Conservation (phyloP, 2,113 vertebrate genomes). For the Pelodiscus sinensis region DNA sequence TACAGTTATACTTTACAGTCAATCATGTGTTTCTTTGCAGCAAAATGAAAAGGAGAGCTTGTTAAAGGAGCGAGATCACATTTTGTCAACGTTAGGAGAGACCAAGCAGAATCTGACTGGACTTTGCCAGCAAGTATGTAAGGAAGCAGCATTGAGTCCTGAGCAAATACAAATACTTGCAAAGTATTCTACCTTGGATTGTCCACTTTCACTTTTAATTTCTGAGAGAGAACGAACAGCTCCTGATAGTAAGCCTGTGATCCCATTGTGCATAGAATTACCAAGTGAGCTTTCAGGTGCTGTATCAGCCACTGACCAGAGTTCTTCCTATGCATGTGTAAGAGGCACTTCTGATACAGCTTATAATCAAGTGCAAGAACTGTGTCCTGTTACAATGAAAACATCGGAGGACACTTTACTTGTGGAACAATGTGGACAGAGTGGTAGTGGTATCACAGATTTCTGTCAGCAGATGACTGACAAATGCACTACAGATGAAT, state of each 20-base stretch:
- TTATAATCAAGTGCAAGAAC: neutral
- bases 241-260: slow-evolving; percentile 45
- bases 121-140: slow-evolving; percentile 88
- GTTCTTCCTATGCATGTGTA: slow-evolving; percentile 23
- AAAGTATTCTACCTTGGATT: slow-evolving; percentile 86
- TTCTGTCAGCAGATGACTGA: slow-evolving; percentile 84
- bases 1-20: neutral
- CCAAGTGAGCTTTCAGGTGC: slow-evolving; percentile 66
- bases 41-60: slow-evolving; percentile 90
- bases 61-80: slow-evolving; percentile 87
- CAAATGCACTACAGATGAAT: slow-evolving; percentile 84
- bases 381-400: neutral
- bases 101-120: slow-evolving; percentile 89
- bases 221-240: slow-evolving; percentile 74
- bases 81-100: slow-evolving; percentile 88
- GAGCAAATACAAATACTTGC: slow-evolving; percentile 90
- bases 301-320: slow-evolving; percentile 49
- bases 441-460: slow-evolving; percentile 76
- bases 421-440: slow-evolving; percentile 60
- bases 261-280: slow-evolving; percentile 19
- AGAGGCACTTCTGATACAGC: slow-evolving; percentile 4
- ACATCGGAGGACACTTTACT: neutral
- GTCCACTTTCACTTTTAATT: slow-evolving; percentile 83
- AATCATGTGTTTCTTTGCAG: slow-evolving; percentile 69
- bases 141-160: slow-evolving; percentile 83